These are phyloP conservation scores for Cardiocondyla obscurior DNA, from an alignment of 1,140 invertebrate species.

Conservation along the genomic window DNA sequence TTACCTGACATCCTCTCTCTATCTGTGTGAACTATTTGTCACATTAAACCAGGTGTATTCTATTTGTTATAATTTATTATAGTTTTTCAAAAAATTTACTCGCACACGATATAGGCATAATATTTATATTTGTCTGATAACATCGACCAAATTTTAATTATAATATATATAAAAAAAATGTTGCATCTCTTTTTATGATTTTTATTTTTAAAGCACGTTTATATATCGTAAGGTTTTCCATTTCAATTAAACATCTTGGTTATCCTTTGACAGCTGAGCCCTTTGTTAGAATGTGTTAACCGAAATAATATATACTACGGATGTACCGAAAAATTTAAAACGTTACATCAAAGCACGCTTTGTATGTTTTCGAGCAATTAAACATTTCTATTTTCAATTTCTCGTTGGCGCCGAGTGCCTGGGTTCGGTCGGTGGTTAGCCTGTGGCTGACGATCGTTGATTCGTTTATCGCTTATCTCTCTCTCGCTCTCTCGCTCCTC, in stretches of 20 bases:
- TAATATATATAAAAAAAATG: neutral
- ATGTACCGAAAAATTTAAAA: conserved; percentile 62
- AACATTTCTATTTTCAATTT: conserved; percentile 83
- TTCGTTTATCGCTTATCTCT: conserved; percentile 80
- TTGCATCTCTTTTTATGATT: neutral
- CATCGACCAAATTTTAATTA: neutral
- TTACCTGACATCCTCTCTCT: conserved; percentile 47
- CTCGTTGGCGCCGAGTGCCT: conserved; percentile 75
- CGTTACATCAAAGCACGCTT: conserved; percentile 63
- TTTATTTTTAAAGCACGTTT: neutral
- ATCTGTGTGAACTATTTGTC: conserved; percentile 59
- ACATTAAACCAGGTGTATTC: conserved; percentile 23
- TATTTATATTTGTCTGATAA: neutral
- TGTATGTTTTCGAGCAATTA: conserved; percentile 81
- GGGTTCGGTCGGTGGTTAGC: conserved; percentile 74
- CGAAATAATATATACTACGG: neutral
- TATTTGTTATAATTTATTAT: conserved; percentile 28
- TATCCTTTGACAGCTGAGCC: neutral
- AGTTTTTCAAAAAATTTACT: neutral
- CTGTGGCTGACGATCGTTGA: conserved; percentile 81
- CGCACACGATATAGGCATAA: neutral
- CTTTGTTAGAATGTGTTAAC: neutral
- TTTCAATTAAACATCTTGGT: neutral
- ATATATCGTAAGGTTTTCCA: neutral
- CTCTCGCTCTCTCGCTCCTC: conserved; percentile 46